Evolutionary conservation across 2,113 vertebrate genomes (phyloP).

Genomic region (Vombatus ursinus): DNA sequence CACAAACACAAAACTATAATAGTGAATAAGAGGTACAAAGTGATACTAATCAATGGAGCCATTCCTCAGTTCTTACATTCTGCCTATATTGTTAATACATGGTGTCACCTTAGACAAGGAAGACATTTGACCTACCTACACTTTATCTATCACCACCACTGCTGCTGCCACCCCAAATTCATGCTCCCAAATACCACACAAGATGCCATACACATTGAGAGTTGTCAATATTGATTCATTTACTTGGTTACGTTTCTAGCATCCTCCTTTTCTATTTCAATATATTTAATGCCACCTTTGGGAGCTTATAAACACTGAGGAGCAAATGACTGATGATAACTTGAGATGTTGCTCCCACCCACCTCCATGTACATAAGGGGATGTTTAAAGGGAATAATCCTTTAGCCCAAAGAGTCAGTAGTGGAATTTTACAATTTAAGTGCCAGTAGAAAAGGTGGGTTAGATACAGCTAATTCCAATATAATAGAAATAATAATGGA

Average conservation of each 20-base stretch:
- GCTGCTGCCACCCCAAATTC: neutral
- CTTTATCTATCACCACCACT: neutral
- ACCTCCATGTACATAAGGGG: neutral
- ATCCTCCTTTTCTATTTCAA: neutral
- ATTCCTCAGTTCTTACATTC: neutral
- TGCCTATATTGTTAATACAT: neutral
- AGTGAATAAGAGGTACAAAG: neutral
- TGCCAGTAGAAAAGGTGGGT: neutral
- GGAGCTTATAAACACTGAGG: constrained; percentile 31
- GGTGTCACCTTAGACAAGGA: neutral
- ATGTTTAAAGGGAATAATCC: neutral
- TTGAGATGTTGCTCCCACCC: neutral
- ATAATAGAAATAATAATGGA: neutral
- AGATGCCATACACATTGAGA: neutral
- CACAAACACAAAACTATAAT: neutral
- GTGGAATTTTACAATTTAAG: neutral
- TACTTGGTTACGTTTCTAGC: neutral
- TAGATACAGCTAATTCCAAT: neutral
- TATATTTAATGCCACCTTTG: neutral
- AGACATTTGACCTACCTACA: neutral
- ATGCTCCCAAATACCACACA: neutral
- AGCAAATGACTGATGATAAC: constrained; percentile 16
- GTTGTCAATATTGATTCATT: neutral
- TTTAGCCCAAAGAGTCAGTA: neutral
- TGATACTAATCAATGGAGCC: neutral